Evolutionary conservation across 2,888 invertebrate species (phyloP).

Genomic region (Portevinia maculata): DNA sequence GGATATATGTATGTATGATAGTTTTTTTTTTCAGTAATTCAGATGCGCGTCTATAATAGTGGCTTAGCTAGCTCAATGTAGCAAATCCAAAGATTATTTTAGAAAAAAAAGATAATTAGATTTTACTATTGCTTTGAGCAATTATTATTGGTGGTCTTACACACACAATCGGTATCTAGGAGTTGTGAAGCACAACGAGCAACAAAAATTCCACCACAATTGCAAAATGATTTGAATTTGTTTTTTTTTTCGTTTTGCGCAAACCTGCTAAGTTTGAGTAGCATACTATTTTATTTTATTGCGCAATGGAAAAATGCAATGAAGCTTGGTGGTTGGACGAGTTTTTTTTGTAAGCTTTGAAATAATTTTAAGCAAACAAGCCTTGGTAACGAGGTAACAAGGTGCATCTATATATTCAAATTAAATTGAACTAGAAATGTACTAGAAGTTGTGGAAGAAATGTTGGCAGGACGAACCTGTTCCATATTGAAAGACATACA

Average conservation of each 20-base stretch:
- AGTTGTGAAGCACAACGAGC: slow-evolving; percentile 15
- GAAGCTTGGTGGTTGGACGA: background rate
- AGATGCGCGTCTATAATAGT: slow-evolving; percentile 33
- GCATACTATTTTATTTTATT: slow-evolving; percentile 12
- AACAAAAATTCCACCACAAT: slow-evolving; percentile 32
- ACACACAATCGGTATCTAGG: background rate
- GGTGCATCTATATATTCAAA: too few relatives aligned
- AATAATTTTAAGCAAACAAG: background rate
- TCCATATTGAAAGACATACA: too few relatives aligned
- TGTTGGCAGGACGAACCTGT: too few relatives aligned
- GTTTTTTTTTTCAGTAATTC: slow-evolving; percentile 14
- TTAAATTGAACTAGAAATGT: too few relatives aligned
- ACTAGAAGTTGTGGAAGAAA: too few relatives aligned
- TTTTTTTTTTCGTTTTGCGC: background rate
- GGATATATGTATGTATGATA: slow-evolving; percentile 9
- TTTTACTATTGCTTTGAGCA: slow-evolving; percentile 50
- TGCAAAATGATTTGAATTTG: slow-evolving; percentile 55
- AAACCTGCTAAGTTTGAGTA: background rate
- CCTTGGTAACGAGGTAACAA: background rate
- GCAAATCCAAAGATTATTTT: slow-evolving; percentile 48
- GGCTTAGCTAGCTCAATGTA: slow-evolving; percentile 47
- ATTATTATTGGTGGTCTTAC: slow-evolving; percentile 47
- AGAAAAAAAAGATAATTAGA: slow-evolving; percentile 27
- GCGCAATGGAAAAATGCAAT: slow-evolving; percentile 13
- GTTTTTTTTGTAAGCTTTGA: slow-evolving; percentile 4